A percentile compares a stretch with the other conserved stretches of the same genome.
phyloP scores from a whole-genome alignment of 2,113 vertebrate species.

The Xiphophorus hellerii region DNA sequence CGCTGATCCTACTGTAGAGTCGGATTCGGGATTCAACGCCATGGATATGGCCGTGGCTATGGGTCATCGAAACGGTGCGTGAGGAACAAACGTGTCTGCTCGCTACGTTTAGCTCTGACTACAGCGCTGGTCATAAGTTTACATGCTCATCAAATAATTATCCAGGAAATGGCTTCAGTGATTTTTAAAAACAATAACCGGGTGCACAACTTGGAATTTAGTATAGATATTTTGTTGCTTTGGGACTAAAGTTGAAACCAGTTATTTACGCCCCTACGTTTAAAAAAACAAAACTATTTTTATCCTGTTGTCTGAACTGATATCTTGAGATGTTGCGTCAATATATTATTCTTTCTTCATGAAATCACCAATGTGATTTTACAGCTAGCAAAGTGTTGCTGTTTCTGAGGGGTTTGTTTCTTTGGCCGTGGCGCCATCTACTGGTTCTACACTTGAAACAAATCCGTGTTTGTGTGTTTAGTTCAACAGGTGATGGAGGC shows the following conservation, averaged over 20 bases:
- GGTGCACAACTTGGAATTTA: too few species aligned
- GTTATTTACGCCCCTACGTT: background rate
- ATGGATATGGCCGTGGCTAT: slow-evolving; percentile 98
- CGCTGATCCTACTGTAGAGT: slow-evolving; percentile 95
- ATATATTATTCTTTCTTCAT: too few species aligned
- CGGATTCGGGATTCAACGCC: slow-evolving; percentile 96
- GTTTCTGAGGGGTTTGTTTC: background rate
- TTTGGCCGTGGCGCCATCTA: background rate
- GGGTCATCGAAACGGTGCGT: slow-evolving; percentile 92
- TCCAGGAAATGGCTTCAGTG: background rate
- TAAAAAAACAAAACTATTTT: background rate
- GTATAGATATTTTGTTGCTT: background rate
- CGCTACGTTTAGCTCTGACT: background rate
- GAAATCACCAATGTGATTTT: background rate
- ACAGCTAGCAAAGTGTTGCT: background rate
- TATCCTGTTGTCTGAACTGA: background rate
- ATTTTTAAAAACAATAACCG: too few species aligned
- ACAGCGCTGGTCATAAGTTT: background rate
- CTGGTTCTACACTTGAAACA: background rate
- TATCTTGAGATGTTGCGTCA: background rate
- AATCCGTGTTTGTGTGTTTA: slow-evolving; percentile 63
- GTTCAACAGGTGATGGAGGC: slow-evolving; percentile 98
- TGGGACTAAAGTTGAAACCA: background rate
- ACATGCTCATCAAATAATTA: background rate
- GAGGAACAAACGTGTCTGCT: background rate